phyloP scores from a whole-genome alignment of 2,888 invertebrate genomes.

The Thelaira solivaga region DNA sequence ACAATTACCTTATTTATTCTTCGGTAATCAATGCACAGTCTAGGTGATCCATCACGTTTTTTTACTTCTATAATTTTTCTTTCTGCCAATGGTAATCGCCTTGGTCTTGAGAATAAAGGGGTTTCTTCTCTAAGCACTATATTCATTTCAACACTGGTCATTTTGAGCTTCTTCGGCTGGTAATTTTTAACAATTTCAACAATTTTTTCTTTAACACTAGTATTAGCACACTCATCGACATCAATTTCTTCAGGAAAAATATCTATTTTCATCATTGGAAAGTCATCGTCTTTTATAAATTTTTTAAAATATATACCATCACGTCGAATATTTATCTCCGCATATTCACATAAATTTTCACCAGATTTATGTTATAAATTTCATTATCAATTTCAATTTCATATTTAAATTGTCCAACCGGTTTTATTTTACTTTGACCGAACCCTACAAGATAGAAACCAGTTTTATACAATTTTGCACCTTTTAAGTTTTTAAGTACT shows the following conservation, averaged over 20 bases:
- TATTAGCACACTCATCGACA: background rate
- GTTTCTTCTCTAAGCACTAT: slow-evolving; percentile 66
- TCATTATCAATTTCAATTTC: slow-evolving; percentile 17
- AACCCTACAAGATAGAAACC: slow-evolving; percentile 11
- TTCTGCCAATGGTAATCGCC: slow-evolving; percentile 28
- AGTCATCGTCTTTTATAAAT: background rate
- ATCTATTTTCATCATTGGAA: slow-evolving; percentile 6
- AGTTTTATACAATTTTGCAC: background rate
- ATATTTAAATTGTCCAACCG: background rate
- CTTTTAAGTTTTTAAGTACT: background rate
- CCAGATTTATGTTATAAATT: slow-evolving; percentile 13
- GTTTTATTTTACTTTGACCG: slow-evolving; percentile 3
- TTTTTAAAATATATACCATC: slow-evolving; percentile 15
- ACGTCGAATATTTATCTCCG: slow-evolving; percentile 26
- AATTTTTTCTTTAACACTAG: slow-evolving; percentile 41
- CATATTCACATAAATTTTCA: slow-evolving; percentile 21
- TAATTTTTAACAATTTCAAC: slow-evolving; percentile 62
- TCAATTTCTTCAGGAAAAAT: background rate
- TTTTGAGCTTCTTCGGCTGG: slow-evolving; percentile 59
- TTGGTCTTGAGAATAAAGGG: slow-evolving; percentile 53
- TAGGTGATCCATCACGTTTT: too few species aligned
- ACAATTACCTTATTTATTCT: too few species aligned
- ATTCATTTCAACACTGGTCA: slow-evolving; percentile 63
- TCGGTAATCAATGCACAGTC: too few species aligned
- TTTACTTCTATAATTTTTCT: slow-evolving; percentile 9